Percentiles rank a stretch among this genome's conserved stretches.
These are phyloP conservation scores for Buathra laborator DNA, from an alignment of 2,888 invertebrate genomes.

Conservation along the genomic window DNA sequence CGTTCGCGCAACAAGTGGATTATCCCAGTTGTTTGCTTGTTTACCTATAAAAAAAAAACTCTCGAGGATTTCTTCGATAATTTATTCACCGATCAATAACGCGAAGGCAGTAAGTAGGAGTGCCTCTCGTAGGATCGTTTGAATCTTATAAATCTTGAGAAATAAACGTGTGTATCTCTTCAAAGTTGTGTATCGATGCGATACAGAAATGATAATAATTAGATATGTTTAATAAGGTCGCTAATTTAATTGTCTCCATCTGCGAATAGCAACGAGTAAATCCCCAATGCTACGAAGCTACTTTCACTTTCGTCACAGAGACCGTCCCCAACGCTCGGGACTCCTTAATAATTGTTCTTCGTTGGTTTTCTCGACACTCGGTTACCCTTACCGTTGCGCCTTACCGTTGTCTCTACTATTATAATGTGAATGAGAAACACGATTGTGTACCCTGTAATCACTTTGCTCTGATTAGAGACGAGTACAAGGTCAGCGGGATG, in stretches of 20 bases:
- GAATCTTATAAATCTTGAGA: neutral
- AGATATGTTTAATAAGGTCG: conserved; percentile 8
- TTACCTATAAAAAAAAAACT: neutral
- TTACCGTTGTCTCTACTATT: neutral
- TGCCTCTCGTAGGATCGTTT: neutral
- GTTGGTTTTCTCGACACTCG: conserved; percentile 23
- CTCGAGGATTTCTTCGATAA: neutral
- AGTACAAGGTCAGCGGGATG: conserved; percentile 65
- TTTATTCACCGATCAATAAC: neutral
- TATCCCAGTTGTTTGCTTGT: neutral
- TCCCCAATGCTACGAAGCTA: neutral
- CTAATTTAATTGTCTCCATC: conserved; percentile 36
- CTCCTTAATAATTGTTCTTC: conserved; percentile 50
- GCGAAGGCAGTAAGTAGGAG: neutral
- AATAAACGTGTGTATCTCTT: neutral
- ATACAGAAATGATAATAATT: conserved; percentile 20
- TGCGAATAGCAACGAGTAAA: neutral
- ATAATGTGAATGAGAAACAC: conserved; percentile 58
- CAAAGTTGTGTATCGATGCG: neutral
- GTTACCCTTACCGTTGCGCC: no score
- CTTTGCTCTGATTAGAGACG: conserved; percentile 64
- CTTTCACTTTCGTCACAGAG: conserved; percentile 50
- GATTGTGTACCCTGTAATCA: conserved; percentile 63
- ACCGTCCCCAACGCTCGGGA: conserved; percentile 8
- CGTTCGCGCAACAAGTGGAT: neutral